Evolutionary conservation across 2,888 invertebrate species (phyloP).

Genomic region (Torymus tubicola): DNA sequence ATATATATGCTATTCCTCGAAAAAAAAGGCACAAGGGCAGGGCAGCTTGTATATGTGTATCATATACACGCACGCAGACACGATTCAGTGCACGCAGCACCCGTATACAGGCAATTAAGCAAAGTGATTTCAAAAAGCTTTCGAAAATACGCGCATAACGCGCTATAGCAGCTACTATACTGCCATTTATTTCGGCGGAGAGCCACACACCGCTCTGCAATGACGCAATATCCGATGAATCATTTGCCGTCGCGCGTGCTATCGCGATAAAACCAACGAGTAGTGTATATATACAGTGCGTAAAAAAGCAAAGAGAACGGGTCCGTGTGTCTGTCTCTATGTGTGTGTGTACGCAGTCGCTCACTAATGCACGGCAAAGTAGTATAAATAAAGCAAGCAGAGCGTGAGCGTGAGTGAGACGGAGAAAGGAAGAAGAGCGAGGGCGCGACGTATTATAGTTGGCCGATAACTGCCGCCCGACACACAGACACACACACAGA

Average conservation of each 20-base stretch:
- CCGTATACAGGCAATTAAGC: constrained; percentile 46
- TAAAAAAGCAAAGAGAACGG: neutral
- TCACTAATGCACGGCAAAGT: constrained; percentile 14
- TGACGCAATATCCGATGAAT: constrained; percentile 55
- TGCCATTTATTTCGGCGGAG: constrained; percentile 29
- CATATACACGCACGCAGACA: too few species aligned
- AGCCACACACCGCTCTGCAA: neutral
- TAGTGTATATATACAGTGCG: neutral
- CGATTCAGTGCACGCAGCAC: neutral
- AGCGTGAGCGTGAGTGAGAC: constrained; percentile 2
- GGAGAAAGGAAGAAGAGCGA: neutral
- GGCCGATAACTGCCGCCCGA: constrained; percentile 4
- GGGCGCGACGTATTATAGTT: constrained; percentile 20
- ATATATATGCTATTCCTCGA: constrained; percentile 2
- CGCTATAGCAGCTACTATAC: neutral
- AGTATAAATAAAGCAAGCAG: constrained; percentile 37
- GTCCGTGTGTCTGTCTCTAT: neutral
- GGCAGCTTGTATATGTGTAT: too few species aligned
- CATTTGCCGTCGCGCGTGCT: constrained; percentile 34
- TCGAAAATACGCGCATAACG: constrained; percentile 32
- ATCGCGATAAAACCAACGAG: constrained; percentile 23
- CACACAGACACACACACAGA: neutral
- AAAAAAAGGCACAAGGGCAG: neutral
- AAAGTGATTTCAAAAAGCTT: constrained; percentile 54
- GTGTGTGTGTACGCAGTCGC: neutral